phyloP scores from a whole-genome alignment of 1,140 invertebrate genomes.

The Lasioglossum albipes region DNA sequence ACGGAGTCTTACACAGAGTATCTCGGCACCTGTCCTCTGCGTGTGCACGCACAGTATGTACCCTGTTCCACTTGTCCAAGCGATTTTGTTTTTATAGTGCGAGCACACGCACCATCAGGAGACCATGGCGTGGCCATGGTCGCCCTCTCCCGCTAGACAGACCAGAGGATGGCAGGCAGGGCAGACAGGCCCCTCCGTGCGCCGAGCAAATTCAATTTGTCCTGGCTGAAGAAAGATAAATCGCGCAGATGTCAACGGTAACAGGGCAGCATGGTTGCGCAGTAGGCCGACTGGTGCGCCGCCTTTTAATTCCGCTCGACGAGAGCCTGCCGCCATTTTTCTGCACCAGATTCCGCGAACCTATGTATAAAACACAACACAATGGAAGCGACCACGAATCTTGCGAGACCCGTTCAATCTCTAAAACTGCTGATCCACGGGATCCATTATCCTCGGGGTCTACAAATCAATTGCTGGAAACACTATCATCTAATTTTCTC shows the following conservation, averaged over 20 bases:
- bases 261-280: slow-evolving; percentile 64
- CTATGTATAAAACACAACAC: no score
- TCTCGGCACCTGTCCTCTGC: background rate
- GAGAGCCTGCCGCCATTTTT: background rate
- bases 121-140: background rate
- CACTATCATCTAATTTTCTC: no score
- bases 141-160: no score
- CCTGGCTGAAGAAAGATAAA: slow-evolving; percentile 77
- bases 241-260: slow-evolving; percentile 79
- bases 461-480: no score
- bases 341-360: background rate
- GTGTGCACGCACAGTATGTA: slow-evolving; percentile 21
- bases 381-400: no score
- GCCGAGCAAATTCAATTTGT: slow-evolving; percentile 39
- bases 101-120: slow-evolving; percentile 34
- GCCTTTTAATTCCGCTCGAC: background rate
- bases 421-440: no score
- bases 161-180: slow-evolving; percentile 10
- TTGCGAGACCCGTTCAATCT: no score
- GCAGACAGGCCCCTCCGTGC: slow-evolving; percentile 52
- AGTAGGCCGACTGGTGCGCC: background rate
- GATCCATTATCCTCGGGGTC: no score
- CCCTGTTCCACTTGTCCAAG: slow-evolving; percentile 3
- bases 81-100: slow-evolving; percentile 48
- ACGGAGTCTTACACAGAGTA: no score